A percentile compares a stretch with the other conserved stretches of the same genome.
phyloP scores from a whole-genome alignment of 2,888 invertebrate genomes.

The Drosophila hawaiiensis region DNA sequence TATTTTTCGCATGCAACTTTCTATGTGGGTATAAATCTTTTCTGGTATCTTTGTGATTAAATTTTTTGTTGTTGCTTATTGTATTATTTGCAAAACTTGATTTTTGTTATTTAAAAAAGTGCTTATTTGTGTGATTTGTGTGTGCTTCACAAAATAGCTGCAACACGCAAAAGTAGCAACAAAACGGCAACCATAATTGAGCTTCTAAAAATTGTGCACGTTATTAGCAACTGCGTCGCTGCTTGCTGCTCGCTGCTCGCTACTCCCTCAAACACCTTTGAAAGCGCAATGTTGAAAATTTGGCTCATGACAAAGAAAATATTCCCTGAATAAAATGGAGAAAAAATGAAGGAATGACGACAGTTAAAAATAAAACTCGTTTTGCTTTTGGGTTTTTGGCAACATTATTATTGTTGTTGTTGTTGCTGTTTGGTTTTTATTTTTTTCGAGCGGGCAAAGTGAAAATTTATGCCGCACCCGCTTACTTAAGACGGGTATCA shows the following conservation, averaged over 20 bases:
- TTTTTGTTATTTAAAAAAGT: constrained; percentile 68
- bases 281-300: constrained; percentile 33
- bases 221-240: constrained; percentile 43
- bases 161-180: constrained; percentile 23
- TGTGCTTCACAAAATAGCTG: constrained; percentile 54
- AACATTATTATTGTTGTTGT: constrained; percentile 42
- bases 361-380: constrained; percentile 62
- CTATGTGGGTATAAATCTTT: constrained; percentile 77
- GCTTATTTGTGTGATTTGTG: constrained; percentile 58
- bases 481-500: constrained; percentile 50
- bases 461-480: constrained; percentile 73
- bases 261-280: background rate
- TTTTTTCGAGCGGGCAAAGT: constrained; percentile 50
- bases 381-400: constrained; percentile 57
- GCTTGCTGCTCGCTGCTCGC: background rate
- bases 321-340: constrained; percentile 46
- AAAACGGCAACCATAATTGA: constrained; percentile 64
- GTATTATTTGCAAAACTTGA: constrained; percentile 72
- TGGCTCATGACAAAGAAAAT: constrained; percentile 60
- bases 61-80: constrained; percentile 52
- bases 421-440: constrained; percentile 27
- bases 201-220: constrained; percentile 66
- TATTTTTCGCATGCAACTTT: constrained; percentile 68
- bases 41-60: constrained; percentile 73
- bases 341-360: constrained; percentile 41